Evolutionary conservation across 2,888 invertebrate genomes (phyloP).

Genomic region (Heliconius cydno): DNA sequence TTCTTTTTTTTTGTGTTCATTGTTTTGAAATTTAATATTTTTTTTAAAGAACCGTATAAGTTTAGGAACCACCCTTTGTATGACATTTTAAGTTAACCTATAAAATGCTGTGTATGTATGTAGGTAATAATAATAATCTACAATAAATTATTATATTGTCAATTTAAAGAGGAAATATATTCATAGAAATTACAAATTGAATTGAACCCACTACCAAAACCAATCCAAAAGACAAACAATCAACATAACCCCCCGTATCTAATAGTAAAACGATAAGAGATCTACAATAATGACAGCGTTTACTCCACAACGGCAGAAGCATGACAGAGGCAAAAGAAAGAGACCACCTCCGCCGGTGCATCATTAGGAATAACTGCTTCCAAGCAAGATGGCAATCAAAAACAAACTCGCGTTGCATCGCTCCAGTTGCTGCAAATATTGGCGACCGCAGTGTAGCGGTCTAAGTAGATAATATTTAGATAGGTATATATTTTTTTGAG

Average conservation of each 20-base stretch:
- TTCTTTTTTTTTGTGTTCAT: not conserved
- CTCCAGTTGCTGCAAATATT: constrained; percentile 41
- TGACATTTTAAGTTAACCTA: not conserved
- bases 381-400: constrained; percentile 26
- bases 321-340: constrained; percentile 15
- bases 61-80: not conserved
- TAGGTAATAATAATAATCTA: no score
- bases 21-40: not conserved
- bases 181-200: no score
- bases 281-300: constrained; percentile 1
- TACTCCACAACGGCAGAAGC: not conserved
- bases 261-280: not conserved
- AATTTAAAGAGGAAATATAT: no score
- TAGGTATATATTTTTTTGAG: no score
- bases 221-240: not conserved
- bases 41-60: not conserved
- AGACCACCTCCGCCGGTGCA: not conserved
- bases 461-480: constrained; percentile 12
- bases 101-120: not conserved
- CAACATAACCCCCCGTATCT: not conserved
- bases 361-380: constrained; percentile 32
- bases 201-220: not conserved
- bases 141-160: no score
- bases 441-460: constrained; percentile 41
- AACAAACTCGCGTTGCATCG: constrained; percentile 26